phyloP scores from a whole-genome alignment of 1,140 invertebrate species.

The Eriocheir sinensis region DNA sequence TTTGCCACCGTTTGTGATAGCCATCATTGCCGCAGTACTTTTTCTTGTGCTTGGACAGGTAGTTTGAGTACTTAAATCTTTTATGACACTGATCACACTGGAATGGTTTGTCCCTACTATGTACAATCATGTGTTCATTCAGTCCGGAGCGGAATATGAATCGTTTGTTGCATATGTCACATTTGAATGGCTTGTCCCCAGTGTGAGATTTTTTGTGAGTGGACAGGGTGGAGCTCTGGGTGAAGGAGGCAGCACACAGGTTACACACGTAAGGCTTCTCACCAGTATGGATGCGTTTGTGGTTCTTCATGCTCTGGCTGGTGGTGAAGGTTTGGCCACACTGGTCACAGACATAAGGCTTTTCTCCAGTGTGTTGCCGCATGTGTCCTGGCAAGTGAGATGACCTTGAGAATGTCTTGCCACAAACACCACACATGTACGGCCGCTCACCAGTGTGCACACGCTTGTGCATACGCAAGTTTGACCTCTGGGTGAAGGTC shows the following conservation, averaged over 20 bases:
- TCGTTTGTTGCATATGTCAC: slow-evolving; percentile 80
- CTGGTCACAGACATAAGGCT: slow-evolving; percentile 77
- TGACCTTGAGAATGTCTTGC: slow-evolving; percentile 83
- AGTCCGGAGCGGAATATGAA: slow-evolving; percentile 80
- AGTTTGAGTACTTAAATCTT: slow-evolving; percentile 94
- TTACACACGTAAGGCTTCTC: slow-evolving; percentile 80
- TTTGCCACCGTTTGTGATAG: slow-evolving; percentile 73
- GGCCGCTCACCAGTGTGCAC: slow-evolving; percentile 85
- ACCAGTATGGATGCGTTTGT: slow-evolving; percentile 80
- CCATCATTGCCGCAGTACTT: slow-evolving; percentile 88
- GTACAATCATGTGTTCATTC: slow-evolving; percentile 81
- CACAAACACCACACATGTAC: slow-evolving; percentile 84
- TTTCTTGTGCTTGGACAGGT: slow-evolving; percentile 92
- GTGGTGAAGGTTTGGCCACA: slow-evolving; percentile 79
- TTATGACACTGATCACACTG: slow-evolving; percentile 90
- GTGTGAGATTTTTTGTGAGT: slow-evolving; percentile 86
- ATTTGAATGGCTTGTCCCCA: slow-evolving; percentile 82
- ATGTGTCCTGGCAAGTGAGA: slow-evolving; percentile 80
- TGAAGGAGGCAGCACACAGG: slow-evolving; percentile 82
- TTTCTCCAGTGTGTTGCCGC: slow-evolving; percentile 80
- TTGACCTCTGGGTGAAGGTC: slow-evolving; percentile 79
- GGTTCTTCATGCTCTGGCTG: slow-evolving; percentile 80
- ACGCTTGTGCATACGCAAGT: slow-evolving; percentile 84
- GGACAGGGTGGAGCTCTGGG: slow-evolving; percentile 86
- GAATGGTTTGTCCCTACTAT: slow-evolving; percentile 88